Base-by-base conservation (phyloP, 1,140 invertebrate genomes). In the Trichomalopsis sarcophagae region DNA sequence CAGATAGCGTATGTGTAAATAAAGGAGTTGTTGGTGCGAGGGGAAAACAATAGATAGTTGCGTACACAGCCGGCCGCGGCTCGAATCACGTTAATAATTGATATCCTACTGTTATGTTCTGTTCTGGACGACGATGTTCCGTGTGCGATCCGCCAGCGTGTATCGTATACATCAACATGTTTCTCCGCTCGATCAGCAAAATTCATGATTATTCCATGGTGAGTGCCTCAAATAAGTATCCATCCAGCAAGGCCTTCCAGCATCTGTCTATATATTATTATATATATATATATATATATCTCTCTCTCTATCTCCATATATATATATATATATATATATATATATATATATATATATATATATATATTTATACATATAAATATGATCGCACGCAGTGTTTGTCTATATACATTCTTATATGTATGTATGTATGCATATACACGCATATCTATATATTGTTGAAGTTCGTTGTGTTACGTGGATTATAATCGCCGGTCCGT, bases 121-220 rank as follows among this genome's bases (percentile, higher is more conserved):
- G 89, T 92, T 93, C 91, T 92, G 92, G 92, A 90, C 90, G 89
- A 89, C 89, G 91, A 92, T 88, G 89, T 93, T 90, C 87, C 91
- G 90, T 93, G 96, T 93, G 96, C 33, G 33, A 96, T 94, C 95
- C 27, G 27, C 27, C 94, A 93, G 95, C 97, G 89, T 97, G 97
- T 92, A 94, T 95, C 94, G 97, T 97, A 90, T 91, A 93, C 91
- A 97, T 99, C 95, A 98, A 99, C 96, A 96, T 98, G 94, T 98
- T 96, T 94, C 96, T 99, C 87, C 96, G 98, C 90, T 98, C 97
- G 94, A 99, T 99, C 95, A 98, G 97, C 95, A 98, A 98, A 97
- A 99, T 99, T 95, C 97, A 98, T 95, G 98, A 99, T 97, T 98
- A 98, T 95, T 98, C 98, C 95, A 99, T 99, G 98, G 97, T 98